Conservation (phyloP, 2,797 vertebrate species). For the Peromyscus attwateri region DNA sequence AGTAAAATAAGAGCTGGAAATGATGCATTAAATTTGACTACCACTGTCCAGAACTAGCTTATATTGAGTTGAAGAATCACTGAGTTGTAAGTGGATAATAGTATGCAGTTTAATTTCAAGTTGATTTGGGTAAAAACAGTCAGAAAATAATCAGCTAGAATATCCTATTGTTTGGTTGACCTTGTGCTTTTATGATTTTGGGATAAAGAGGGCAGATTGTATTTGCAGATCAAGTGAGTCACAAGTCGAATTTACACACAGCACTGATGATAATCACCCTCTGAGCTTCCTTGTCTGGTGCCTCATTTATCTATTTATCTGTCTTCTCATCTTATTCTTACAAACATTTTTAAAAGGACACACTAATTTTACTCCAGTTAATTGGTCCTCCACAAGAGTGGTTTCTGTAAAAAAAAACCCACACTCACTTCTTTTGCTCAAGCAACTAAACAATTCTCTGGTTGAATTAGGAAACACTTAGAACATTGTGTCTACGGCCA, state of each 20-base stretch:
- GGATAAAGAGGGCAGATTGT: not conserved
- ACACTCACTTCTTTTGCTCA: not conserved
- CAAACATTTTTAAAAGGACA: not conserved
- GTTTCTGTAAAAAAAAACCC: not conserved
- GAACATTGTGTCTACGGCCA: not conserved
- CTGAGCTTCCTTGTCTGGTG: not conserved
- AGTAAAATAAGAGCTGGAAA: not conserved
- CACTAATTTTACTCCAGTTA: not conserved
- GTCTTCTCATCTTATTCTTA: not conserved
- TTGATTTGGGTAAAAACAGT: not conserved
- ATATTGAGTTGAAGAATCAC: not conserved
- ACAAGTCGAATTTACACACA: not conserved
- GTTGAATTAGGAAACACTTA: not conserved
- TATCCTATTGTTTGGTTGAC: not conserved
- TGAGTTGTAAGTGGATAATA: not conserved
- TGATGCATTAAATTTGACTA: too few relatives aligned
- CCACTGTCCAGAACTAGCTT: too few relatives aligned
- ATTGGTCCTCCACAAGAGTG: not conserved
- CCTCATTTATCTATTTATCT: not conserved
- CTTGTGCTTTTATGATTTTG: not conserved
- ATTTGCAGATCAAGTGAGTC: not conserved
- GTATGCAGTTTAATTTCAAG: not conserved
- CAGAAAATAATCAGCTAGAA: not conserved
- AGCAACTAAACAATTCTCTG: not conserved
- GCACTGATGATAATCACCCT: not conserved